A percentile compares a stretch with the other conserved stretches of the same genome.
phyloP scores from a whole-genome alignment of 2,888 invertebrate genomes.

The Erynnis tages region DNA sequence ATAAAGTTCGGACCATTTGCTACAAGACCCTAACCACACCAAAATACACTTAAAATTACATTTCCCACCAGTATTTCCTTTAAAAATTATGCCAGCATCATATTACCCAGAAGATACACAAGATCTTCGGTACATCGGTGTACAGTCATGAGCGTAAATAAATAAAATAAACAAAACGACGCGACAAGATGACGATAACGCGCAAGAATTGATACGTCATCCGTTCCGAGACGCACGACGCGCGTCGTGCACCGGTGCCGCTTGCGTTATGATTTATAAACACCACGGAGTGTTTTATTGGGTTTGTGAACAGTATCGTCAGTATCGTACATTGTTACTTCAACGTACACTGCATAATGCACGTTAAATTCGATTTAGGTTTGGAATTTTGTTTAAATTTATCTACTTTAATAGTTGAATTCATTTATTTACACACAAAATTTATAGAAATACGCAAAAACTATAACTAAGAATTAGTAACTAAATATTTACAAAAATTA shows the following conservation, averaged over 20 bases:
- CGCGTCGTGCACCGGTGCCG: conserved; percentile 39
- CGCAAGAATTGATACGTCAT: conserved; percentile 50
- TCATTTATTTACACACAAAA: too few relatives aligned
- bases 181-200: conserved; percentile 31
- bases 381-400: too few relatives aligned
- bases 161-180: conserved; percentile 30
- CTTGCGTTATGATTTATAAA: conserved; percentile 42
- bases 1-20: not conserved
- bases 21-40: too few relatives aligned
- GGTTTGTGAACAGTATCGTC: too few relatives aligned
- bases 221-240: conserved; percentile 41
- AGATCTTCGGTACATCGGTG: conserved; percentile 31
- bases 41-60: not conserved
- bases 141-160: conserved; percentile 30
- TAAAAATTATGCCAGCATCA: conserved; percentile 12
- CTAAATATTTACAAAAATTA: too few relatives aligned
- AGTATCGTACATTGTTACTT: too few relatives aligned
- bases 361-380: too few relatives aligned
- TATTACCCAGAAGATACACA: conserved; percentile 18
- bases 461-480: too few relatives aligned
- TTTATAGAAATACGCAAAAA: too few relatives aligned
- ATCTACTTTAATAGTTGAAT: too few relatives aligned
- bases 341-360: too few relatives aligned
- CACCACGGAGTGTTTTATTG: conserved; percentile 17
- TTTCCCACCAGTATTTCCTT: not conserved